phyloP scores from a whole-genome alignment of 2,113 vertebrate species.

The Trogon melanurus region DNA sequence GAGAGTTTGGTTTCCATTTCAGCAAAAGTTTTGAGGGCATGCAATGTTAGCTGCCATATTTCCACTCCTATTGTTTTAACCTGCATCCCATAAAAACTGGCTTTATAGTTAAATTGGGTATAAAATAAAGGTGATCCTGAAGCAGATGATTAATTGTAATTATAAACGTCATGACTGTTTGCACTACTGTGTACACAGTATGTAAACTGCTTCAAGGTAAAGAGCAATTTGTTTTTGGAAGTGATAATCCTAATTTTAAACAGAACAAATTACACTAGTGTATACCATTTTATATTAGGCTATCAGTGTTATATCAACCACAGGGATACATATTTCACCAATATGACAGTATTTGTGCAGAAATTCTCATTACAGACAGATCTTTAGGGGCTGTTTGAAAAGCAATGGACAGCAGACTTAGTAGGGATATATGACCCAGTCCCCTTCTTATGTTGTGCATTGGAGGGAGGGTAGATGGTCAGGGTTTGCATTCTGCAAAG shows the following conservation, averaged over 20 bases:
- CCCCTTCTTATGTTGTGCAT: accelerated
- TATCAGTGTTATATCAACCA: background rate
- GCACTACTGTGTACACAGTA: background rate
- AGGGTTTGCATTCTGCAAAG: accelerated
- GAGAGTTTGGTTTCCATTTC: background rate
- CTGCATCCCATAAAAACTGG: background rate
- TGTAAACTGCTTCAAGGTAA: background rate
- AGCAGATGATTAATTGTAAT: background rate
- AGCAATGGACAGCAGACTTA: background rate
- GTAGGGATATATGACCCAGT: accelerated
- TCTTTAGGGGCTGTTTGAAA: background rate
- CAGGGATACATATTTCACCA: background rate
- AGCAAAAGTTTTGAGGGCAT: background rate
- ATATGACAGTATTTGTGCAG: background rate
- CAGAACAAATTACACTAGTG: background rate
- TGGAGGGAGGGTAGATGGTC: background rate
- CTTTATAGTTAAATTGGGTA: background rate
- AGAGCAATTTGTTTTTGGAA: background rate
- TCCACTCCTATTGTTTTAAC: background rate
- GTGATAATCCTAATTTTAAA: background rate
- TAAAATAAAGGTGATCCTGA: background rate
- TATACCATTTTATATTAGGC: background rate
- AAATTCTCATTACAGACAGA: background rate
- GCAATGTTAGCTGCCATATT: background rate
- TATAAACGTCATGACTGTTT: background rate